Conservation (phyloP, 1,140 invertebrate genomes). For the Lasaia peninsularis region DNA sequence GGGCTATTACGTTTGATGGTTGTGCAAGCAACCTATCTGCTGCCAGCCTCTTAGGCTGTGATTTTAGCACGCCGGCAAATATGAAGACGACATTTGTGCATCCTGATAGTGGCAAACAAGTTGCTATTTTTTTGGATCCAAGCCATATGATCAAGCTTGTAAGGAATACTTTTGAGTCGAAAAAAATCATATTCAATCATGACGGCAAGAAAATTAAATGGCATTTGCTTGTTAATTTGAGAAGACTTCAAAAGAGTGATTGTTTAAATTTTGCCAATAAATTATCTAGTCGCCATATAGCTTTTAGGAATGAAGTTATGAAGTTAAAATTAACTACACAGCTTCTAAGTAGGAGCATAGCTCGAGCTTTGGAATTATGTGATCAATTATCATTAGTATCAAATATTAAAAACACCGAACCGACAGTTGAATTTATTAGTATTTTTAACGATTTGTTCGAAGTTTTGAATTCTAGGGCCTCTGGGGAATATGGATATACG, state of each 20-base stretch:
- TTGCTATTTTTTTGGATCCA: conserved; percentile 16
- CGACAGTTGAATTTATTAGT: not conserved
- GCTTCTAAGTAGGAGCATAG: conserved; percentile 6
- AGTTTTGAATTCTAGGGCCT: not conserved
- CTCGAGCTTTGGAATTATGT: not conserved
- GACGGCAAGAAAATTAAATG: conserved; percentile 30
- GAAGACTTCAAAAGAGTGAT: not conserved
- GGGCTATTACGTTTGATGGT: conserved; percentile 8
- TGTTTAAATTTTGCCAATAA: not conserved
- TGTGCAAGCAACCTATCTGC: not conserved
- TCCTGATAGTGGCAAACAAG: not conserved
- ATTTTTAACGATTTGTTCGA: conserved; percentile 2
- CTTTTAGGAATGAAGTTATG: not conserved
- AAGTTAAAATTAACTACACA: not conserved
- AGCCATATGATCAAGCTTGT: conserved; percentile 16
- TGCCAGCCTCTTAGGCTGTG: not conserved
- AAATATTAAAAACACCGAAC: not conserved
- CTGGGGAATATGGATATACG: not conserved
- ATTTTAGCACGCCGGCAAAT: not conserved
- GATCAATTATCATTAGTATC: not conserved
- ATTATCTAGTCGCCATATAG: not conserved
- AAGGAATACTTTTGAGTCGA: not conserved
- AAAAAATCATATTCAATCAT: conserved; percentile 29
- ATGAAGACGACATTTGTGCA: conserved; percentile 7
- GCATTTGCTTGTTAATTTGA: conserved; percentile 31